phyloP scores from a whole-genome alignment of 1,140 invertebrate genomes.

The Geopemphigus sp. region DNA sequence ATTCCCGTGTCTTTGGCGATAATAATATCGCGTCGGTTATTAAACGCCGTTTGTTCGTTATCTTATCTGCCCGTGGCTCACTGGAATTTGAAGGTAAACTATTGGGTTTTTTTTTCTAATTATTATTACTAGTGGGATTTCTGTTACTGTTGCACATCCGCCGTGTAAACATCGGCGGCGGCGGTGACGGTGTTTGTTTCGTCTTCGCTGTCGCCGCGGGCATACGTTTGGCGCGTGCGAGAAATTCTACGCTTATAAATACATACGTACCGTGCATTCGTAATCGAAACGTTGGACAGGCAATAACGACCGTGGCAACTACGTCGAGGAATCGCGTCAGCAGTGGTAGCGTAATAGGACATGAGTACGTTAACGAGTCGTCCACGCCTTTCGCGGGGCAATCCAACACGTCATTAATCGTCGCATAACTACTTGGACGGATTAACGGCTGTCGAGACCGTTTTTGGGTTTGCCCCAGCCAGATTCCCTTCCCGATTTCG shows the following conservation, averaged over 20 bases:
- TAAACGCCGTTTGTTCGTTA: neutral
- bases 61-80: slow-evolving; percentile 11
- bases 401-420: no score
- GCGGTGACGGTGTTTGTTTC: no score
- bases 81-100: slow-evolving; percentile 37
- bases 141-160: neutral
- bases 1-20: no score
- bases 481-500: no score
- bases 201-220: no score
- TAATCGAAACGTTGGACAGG: slow-evolving; percentile 1
- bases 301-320: neutral
- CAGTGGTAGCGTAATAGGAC: neutral
- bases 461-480: neutral
- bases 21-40: no score
- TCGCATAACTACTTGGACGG: no score
- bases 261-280: neutral
- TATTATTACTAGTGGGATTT: no score
- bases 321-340: no score
- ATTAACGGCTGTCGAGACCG: no score
- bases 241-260: neutral
- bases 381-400: neutral
- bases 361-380: neutral
- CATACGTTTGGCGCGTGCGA: neutral
- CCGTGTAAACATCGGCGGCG: neutral
- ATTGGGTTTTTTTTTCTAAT: no score